phyloP scores from a whole-genome alignment of 2,797 vertebrate genomes.

The Pangasius djambal region DNA sequence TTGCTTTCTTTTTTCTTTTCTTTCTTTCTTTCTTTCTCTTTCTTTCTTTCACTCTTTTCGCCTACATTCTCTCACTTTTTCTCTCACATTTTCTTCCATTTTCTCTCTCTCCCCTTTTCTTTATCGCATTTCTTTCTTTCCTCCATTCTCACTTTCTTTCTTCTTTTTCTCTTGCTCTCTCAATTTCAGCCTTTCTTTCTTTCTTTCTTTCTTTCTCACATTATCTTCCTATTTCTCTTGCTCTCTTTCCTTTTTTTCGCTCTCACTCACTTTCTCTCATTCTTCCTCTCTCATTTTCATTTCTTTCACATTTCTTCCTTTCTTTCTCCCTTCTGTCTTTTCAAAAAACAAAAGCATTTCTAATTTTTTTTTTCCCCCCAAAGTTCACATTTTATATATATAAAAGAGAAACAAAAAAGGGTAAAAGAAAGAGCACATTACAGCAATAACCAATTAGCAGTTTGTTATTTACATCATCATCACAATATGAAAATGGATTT shows the following conservation, averaged over 20 bases:
- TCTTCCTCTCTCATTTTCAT: neutral
- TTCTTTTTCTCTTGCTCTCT: neutral
- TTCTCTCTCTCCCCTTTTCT: neutral
- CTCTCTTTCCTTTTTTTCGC: neutral
- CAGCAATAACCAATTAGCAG: neutral
- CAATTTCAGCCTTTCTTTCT: neutral
- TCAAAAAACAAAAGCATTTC: no score
- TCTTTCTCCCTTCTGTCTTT: neutral
- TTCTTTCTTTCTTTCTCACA: neutral
- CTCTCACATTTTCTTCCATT: neutral
- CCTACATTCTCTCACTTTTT: no score
- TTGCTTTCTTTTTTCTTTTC: neutral
- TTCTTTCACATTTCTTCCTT: neutral
- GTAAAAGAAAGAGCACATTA: neutral
- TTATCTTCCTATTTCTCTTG: neutral
- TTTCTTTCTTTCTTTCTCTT: no score
- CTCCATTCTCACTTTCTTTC: neutral
- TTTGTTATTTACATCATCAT: neutral
- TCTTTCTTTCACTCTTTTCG: no score
- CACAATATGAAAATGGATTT: no score
- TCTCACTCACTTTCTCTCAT: neutral
- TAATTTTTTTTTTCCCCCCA: neutral
- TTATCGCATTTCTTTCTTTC: neutral
- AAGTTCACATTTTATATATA: neutral
- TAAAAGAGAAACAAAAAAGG: neutral